These are phyloP conservation scores for Graptemys geographica DNA, from an alignment of 2,797 vertebrate species.

Conservation along the genomic window DNA sequence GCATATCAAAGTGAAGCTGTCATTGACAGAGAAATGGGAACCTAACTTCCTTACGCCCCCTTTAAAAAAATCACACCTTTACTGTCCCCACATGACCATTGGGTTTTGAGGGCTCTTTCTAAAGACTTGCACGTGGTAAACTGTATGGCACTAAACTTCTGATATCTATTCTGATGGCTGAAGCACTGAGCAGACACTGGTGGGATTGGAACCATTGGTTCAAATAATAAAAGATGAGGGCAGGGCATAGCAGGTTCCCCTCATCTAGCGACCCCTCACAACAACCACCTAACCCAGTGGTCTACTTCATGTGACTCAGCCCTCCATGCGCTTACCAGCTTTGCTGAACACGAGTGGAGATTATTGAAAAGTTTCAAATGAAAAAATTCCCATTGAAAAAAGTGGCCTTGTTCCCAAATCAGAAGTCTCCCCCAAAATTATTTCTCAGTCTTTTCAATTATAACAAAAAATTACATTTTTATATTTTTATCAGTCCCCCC, in stretches of 20 bases:
- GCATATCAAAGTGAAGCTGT: neutral
- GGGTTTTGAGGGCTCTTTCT: neutral
- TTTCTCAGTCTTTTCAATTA: neutral
- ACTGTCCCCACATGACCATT: neutral
- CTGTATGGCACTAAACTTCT: neutral
- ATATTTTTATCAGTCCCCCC: neutral
- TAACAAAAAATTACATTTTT: neutral
- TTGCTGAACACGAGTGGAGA: neutral
- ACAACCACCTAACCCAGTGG: neutral
- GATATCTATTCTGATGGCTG: neutral
- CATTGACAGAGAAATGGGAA: neutral
- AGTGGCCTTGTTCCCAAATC: neutral
- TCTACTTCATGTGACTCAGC: neutral
- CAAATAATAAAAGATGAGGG: neutral
- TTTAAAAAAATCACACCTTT: neutral
- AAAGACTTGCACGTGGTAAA: neutral
- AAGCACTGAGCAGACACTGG: neutral
- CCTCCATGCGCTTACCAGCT: neutral
- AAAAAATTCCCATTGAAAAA: conserved; percentile 26
- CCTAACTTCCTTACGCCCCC: neutral
- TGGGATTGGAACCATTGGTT: neutral
- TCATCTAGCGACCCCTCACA: neutral
- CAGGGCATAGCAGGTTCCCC: neutral
- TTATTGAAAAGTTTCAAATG: conserved; percentile 1
- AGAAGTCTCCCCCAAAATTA: neutral